Percentiles rank a stretch among this genome's conserved stretches.
Conservation (phyloP, 2,113 vertebrate species). For the Delphinapterus leucas region DNA sequence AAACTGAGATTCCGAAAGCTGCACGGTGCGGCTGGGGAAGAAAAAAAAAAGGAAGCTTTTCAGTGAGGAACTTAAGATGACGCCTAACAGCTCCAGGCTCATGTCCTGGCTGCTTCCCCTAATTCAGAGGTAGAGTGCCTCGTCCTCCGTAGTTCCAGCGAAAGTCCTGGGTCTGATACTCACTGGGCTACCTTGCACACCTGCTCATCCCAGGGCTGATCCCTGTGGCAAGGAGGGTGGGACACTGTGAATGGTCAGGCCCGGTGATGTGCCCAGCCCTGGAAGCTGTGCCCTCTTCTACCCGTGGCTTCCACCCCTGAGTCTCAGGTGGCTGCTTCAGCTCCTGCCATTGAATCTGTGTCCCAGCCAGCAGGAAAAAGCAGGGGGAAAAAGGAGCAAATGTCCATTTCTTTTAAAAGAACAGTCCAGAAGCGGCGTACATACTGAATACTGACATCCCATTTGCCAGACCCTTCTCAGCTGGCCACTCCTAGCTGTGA, state of each 20-base stretch:
- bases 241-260: neutral
- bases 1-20: neutral
- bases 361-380: neutral
- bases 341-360: neutral
- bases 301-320: accelerated
- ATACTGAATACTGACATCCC: neutral
- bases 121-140: neutral
- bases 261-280: neutral
- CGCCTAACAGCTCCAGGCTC: neutral
- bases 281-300: neutral
- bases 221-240: neutral
- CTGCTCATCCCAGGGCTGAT: neutral
- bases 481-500: neutral
- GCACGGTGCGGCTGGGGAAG: too few species aligned
- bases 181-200: neutral
- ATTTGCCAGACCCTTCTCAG: too few species aligned
- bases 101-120: too few species aligned
- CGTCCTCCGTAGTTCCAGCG: neutral
- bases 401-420: neutral
- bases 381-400: neutral
- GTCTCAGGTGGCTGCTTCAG: neutral
- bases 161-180: neutral
- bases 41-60: neutral
- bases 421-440: neutral
- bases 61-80: neutral